Percentiles rank a stretch among this genome's conserved stretches.
These are phyloP conservation scores for Tridacna crocea DNA, from an alignment of 2,888 invertebrate species.

Conservation along the genomic window DNA sequence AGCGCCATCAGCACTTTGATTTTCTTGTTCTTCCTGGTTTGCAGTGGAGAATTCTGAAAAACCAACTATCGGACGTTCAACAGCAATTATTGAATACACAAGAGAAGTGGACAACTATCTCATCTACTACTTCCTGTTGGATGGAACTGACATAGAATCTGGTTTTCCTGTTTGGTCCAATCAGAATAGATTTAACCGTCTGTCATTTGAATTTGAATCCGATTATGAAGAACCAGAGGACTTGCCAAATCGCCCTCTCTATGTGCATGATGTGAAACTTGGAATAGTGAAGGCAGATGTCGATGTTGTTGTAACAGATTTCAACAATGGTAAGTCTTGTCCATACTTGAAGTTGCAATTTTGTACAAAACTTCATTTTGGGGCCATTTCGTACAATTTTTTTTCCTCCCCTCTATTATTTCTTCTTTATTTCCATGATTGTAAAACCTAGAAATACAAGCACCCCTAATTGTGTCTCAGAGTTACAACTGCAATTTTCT, in stretches of 20 bases:
- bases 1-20: too few species aligned
- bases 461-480: too few species aligned
- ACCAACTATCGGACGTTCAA: slow-evolving; percentile 36
- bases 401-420: too few species aligned
- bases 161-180: slow-evolving; percentile 32
- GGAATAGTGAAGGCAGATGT: slow-evolving; percentile 32
- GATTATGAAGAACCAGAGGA: slow-evolving; percentile 23
- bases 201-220: slow-evolving; percentile 44
- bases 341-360: too few species aligned
- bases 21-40: not conserved
- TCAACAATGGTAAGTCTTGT: not conserved
- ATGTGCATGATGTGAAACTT: slow-evolving; percentile 38
- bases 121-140: slow-evolving; percentile 32
- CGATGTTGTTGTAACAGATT: not conserved
- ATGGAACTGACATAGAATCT: slow-evolving; percentile 28
- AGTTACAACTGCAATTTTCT: too few species aligned
- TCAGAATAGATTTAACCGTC: slow-evolving; percentile 42
- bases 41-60: slow-evolving; percentile 20
- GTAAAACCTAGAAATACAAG: too few species aligned
- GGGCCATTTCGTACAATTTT: too few species aligned
- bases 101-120: slow-evolving; percentile 20
- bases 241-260: slow-evolving; percentile 36
- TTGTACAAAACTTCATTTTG: too few species aligned
- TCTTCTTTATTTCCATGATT: too few species aligned
- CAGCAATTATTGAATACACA: slow-evolving; percentile 26